Base-by-base conservation (phyloP, 2,797 vertebrate genomes). In the Mastacembelus armatus region DNA sequence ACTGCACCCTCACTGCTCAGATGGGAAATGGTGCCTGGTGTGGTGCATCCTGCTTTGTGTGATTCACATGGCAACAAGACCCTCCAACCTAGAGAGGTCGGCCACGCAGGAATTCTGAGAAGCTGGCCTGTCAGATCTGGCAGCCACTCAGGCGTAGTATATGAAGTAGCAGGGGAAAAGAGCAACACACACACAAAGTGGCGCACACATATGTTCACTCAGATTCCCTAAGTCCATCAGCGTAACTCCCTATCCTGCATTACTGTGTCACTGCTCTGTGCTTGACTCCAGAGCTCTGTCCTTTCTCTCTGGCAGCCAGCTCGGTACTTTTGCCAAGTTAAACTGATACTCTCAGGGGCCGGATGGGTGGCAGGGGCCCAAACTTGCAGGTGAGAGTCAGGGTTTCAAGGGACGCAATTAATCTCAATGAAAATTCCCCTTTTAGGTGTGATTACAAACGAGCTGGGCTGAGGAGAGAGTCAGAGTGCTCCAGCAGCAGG, bases 51-150 rank as follows among this genome's bases (percentile, higher is more conserved):
- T 36, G 21, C 76, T 89, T 74, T 47, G 85, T 65, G 86, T 71
- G 9, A 80, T 90, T 95, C 78, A 76, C 90, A 83, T 87, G 85
- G 87, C 87, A 94, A 89, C 80, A 64, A 84, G 74, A 71, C 80
- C 83, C 85, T 88, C 77, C 67, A 88, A 68, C 83, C 76, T 87
- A 76, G 68, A 82, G 85, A 84, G 68, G 65, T 66, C 85, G 38
- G 80, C 45, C 88, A 71, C 64, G 5, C 43, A 74, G 83, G 88
- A 92, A 74, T 89, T 84, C 62, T 71, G 74, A 80, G 77, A 93
- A 91, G 52, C 84, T 78, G 77, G 74, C 29, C 84, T 91, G 85
- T 92, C 91, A 86, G 85, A 80, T 69, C 61, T 74, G 36, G 82
- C 67, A 91, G 80, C 76, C 85, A 81, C 83, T 92, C 87, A 93